Base-by-base conservation (phyloP, 2,113 vertebrate species). In the Spermophilus dauricus region DNA sequence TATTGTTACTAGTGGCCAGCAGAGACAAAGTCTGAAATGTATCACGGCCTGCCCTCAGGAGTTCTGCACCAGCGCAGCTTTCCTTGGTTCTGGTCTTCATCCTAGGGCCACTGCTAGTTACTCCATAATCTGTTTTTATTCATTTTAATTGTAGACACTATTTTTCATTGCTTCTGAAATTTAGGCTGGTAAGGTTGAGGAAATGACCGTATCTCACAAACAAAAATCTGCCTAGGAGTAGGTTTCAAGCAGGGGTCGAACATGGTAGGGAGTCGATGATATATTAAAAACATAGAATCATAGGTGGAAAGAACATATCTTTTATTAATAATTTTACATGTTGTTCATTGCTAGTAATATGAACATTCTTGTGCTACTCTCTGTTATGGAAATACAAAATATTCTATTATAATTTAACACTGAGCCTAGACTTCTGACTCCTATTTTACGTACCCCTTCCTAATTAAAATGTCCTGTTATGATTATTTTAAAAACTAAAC, bases 111-210 rank as follows among this genome's bases (percentile, higher is more conserved):
- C n/a, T n/a, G n/a, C n/a, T n/a, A n/a, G n/a, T n/a, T n/a, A n/a
- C n/a, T n/a, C n/a, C n/a, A n/a, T n/a, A n/a, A n/a, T n/a, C 39
- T 83, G 14, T 78, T 73, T 98, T 94, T 14, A 72, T 91, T 18
- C 91, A 0, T 91, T 96, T 97, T 96, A 97, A 37, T 39, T 92
- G 32, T 92, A 81, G 73, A 89, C n/a, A 69, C 12, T 93, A 30
- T 6, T 30, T 92, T 95, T 93, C 85, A n/a, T 91, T 97, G 72
- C 81, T 96, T 48, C 73, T 94, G 2, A 96, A 34, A 83, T 87
- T 96, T 77, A 88, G 75, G 86, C 61, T 84, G 56, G n/a, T 76
- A 48, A 96, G 8, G 0, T 92, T 48, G 83, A 63, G 26, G 94
- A 95, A 96, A 89, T 70, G 97, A 11, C 0, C 34, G 9, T 45